Conservation (phyloP, 64 coral and sea anemone genomes). For the Acropora yongei region DNA sequence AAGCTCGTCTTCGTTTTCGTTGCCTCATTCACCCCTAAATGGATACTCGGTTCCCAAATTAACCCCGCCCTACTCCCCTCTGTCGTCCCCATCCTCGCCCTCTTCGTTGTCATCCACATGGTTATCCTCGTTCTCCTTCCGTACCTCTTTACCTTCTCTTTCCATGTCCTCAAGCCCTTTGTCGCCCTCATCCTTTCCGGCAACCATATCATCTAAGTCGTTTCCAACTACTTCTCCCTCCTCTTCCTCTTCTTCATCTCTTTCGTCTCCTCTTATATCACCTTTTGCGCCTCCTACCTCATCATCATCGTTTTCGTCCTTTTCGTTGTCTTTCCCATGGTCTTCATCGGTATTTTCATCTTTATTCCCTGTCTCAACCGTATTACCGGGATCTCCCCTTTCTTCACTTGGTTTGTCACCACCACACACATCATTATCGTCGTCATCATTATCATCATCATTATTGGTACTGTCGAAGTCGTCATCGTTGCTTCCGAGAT, state of each 20-base stretch:
- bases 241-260: background rate
- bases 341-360: background rate
- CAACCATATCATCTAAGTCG: background rate
- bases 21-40: background rate
- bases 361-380: no score
- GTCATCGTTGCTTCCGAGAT: no score
- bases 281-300: no score
- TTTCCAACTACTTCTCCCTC: background rate
- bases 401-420: no score
- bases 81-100: background rate
- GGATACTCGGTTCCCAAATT: background rate
- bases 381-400: no score
- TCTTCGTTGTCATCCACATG: background rate
- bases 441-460: no score
- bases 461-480: no score
- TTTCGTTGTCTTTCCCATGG: background rate
- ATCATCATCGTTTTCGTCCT: background rate
- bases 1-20: background rate
- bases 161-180: background rate
- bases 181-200: background rate
- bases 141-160: background rate
- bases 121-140: no score
- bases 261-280: background rate
- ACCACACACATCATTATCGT: no score
- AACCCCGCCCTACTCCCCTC: no score